A percentile compares a stretch with the other conserved stretches of the same genome.
phyloP scores from a whole-genome alignment of 2,888 invertebrate genomes.

The Hirtodrosophila alboralis region DNA sequence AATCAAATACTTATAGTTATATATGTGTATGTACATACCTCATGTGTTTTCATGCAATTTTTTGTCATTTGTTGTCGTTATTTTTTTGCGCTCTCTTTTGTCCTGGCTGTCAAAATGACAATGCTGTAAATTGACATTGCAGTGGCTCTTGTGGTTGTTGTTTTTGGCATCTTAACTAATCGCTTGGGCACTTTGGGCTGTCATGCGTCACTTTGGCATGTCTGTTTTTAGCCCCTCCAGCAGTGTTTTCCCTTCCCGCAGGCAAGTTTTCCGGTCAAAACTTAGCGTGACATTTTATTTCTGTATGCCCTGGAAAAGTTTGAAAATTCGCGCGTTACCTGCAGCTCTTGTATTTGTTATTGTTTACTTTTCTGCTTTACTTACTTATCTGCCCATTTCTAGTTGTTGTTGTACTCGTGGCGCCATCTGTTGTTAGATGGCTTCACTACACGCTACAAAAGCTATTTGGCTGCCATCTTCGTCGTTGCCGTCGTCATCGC shows the following conservation, averaged over 20 bases:
- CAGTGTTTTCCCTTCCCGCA: not conserved
- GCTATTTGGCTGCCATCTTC: conserved; percentile 2
- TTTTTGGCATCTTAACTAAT: conserved; percentile 62
- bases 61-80: conserved; percentile 20
- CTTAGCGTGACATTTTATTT: conserved; percentile 37
- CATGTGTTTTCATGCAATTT: conserved; percentile 17
- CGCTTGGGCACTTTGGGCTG: conserved; percentile 55
- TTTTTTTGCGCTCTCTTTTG: conserved; percentile 11
- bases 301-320: conserved; percentile 24
- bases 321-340: conserved; percentile 35
- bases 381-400: conserved; percentile 17
- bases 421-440: conserved; percentile 58
- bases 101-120: conserved; percentile 40
- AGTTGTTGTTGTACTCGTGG: conserved; percentile 23
- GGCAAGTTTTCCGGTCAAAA: conserved; percentile 20
- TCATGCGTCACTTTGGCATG: conserved; percentile 50
- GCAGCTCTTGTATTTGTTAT: conserved; percentile 6
- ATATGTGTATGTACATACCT: not conserved
- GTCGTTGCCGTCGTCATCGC: conserved; percentile 38
- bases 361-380: conserved; percentile 3
- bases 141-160: conserved; percentile 31
- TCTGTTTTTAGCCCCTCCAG: conserved; percentile 29
- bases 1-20: conserved; percentile 10
- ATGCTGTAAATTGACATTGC: conserved; percentile 42
- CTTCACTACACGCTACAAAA: conserved; percentile 15